Conservation (phyloP, 2,888 invertebrate genomes). For the Diarsia brunnea region DNA sequence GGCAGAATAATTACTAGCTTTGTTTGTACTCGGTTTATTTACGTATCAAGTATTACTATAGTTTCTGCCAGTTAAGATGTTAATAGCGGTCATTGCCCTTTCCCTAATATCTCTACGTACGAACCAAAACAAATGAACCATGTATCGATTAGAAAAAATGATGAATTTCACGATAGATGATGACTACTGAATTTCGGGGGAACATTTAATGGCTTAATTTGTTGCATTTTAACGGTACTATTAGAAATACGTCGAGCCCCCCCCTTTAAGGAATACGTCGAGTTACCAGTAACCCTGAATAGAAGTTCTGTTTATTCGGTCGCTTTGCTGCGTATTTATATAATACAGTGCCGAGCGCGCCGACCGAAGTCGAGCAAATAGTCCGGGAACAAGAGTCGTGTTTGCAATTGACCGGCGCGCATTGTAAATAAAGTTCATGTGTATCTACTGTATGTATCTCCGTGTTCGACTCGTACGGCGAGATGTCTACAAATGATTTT, state of each 20-base stretch:
- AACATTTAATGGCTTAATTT: no score
- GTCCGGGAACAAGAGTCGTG: conserved; percentile 55
- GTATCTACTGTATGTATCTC: conserved; percentile 20
- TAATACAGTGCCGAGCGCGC: conserved; percentile 63
- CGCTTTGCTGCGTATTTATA: conserved; percentile 70
- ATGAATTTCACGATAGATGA: no score
- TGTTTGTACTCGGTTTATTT: neutral
- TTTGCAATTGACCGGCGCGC: conserved; percentile 60
- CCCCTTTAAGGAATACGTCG: no score
- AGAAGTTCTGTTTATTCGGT: conserved; percentile 61
- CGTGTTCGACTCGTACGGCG: conserved; percentile 26
- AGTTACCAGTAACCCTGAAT: neutral
- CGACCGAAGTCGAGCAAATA: conserved; percentile 66
- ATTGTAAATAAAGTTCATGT: conserved; percentile 60
- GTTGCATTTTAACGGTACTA: no score
- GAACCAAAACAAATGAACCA: no score
- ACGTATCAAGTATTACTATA: no score
- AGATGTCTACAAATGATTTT: conserved; percentile 14
- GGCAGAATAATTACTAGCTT: neutral
- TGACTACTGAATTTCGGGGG: no score
- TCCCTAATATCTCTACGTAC: no score
- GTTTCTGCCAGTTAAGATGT: no score
- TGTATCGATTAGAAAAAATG: no score
- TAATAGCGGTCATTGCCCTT: no score
- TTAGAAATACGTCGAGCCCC: no score